phyloP scores from a whole-genome alignment of 2,888 invertebrate genomes.

The Troilus luridus region DNA sequence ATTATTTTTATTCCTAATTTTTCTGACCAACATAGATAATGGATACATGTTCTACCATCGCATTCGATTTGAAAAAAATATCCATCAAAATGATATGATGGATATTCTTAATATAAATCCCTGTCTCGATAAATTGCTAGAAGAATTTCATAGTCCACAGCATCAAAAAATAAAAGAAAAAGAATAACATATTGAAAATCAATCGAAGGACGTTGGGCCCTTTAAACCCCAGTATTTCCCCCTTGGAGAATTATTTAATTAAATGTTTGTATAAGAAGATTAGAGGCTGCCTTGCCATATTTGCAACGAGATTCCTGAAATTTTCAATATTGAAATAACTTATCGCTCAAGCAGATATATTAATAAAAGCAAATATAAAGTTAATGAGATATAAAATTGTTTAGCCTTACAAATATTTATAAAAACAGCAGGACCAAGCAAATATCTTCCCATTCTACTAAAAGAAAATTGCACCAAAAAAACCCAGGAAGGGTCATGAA shows the following conservation, averaged over 20 bases:
- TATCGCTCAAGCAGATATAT: neutral
- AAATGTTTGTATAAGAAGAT: conserved; percentile 31
- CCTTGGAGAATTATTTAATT: conserved; percentile 34
- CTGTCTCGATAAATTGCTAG: too few relatives aligned
- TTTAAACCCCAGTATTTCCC: neutral
- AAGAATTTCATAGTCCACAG: too few relatives aligned
- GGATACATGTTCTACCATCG: too few relatives aligned
- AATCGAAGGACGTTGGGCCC: neutral
- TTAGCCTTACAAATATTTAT: neutral
- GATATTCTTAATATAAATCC: too few relatives aligned
- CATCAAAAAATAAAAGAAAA: neutral
- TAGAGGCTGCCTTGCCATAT: neutral
- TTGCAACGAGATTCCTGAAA: neutral
- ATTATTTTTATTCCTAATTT: too few relatives aligned
- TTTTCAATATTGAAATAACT: neutral
- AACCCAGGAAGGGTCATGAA: too few relatives aligned
- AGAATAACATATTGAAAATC: neutral
- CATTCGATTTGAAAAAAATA: too few relatives aligned
- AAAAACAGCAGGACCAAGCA: neutral
- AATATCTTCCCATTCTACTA: neutral
- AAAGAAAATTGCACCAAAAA: neutral
- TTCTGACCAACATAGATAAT: too few relatives aligned
- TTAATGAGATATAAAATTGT: neutral
- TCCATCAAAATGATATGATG: too few relatives aligned
- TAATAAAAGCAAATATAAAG: neutral